Percentiles rank a stretch among this genome's conserved stretches.
Evolutionary conservation across 1,140 invertebrate genomes (phyloP).

Genomic region (Oncopodura yosiiana): DNA sequence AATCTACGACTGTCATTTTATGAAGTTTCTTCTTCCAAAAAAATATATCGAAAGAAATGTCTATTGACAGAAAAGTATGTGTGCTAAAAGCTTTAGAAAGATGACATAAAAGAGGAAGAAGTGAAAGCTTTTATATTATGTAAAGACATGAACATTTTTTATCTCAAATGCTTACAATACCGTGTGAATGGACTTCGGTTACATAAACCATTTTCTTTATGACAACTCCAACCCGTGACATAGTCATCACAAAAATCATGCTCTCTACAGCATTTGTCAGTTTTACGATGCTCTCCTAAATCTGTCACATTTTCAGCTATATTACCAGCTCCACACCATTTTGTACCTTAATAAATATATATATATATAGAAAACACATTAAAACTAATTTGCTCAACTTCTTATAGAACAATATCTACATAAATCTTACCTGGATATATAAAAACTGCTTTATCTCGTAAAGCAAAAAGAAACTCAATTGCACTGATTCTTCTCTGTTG

Average conservation of each 20-base stretch:
- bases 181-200: constrained; percentile 13
- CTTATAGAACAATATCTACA: background rate
- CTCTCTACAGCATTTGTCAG: constrained; percentile 60
- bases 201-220: constrained; percentile 14
- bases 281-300: constrained; percentile 52
- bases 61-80: constrained; percentile 27
- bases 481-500: constrained; percentile 11
- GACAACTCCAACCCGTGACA: constrained; percentile 30
- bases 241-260: constrained; percentile 38
- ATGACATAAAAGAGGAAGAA: background rate
- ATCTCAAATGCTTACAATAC: constrained; percentile 4
- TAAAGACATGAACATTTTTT: too few species aligned
- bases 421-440: constrained; percentile 24
- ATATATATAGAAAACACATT: background rate
- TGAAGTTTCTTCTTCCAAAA: too few species aligned
- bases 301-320: constrained; percentile 55
- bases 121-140: constrained; percentile 8
- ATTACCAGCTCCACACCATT: constrained; percentile 65
- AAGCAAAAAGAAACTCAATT: constrained; percentile 5
- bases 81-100: constrained; percentile 13
- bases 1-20: too few species aligned
- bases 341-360: constrained; percentile 42
- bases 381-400: background rate
- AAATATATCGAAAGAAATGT: too few species aligned
- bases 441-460: constrained; percentile 7